Evolutionary conservation across 2,113 vertebrate genomes (phyloP), one percentile per base, ranked within the genome.

Genomic region (Electrona antarctica): DNA sequence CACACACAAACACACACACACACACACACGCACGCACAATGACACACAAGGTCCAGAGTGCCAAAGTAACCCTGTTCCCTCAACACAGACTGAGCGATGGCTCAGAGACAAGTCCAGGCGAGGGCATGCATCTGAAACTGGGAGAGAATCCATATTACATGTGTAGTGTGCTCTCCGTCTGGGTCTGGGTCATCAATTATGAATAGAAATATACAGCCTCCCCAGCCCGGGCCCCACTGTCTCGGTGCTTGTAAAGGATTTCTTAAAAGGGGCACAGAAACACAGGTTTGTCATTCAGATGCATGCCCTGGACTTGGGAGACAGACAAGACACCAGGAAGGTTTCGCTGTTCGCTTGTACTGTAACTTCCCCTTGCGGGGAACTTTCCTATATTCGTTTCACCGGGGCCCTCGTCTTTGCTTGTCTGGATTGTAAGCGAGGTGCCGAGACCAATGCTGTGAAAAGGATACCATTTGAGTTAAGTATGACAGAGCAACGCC

Each of bases 181-280:
- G 91, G 92, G 94, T 94, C 93, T 93, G 88, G 90, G 90, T 90
- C 95, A 96, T 96, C 95, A 96, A 96, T 96, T 95, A 96, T 96
- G 94, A 95, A 96, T 96, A 94, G 93, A 93, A 93, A 95, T 91
- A 94, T 95, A 96, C 95, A 95, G 89, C 91, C 92, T 93, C 89
- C 91, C 91, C 90, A 90, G 89, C 79, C 88, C 88, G 75, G 89
- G 90, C 87, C 85, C 91, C 86, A 84, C 91, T 93, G 94, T 94
- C 91, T 86, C 88, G 83, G 83, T 91, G 90, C 93, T 94, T 93
- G 93, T 92, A 92, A 92, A 92, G 81, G 92, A 93, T 92, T 94
- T 91, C 93, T 91, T 88, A 88, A 95, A 93, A 92, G 90, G 83
- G 92, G 90, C 92, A 92, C 87, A 92, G 89, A 92, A 94, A 89